Percentiles rank a stretch among this genome's conserved stretches.
These are phyloP conservation scores for Opisthocomus hoazin DNA, from an alignment of 2,113 vertebrate genomes.

Conservation along the genomic window DNA sequence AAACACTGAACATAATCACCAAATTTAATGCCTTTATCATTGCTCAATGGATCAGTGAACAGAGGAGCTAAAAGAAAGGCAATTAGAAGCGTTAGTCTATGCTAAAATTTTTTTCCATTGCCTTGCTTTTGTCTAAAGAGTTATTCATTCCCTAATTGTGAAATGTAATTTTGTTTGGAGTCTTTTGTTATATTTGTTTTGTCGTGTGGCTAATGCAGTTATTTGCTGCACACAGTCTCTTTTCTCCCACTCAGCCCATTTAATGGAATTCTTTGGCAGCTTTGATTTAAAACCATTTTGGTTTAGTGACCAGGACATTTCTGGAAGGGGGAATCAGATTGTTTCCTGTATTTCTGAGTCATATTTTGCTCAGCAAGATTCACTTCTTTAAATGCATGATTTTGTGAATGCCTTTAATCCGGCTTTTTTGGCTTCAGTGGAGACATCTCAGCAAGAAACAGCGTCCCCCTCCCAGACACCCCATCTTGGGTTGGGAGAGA, in stretches of 20 bases:
- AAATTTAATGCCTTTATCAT: slow-evolving; percentile 72
- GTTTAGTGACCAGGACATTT: slow-evolving; percentile 42
- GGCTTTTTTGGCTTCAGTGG: neutral
- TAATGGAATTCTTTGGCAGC: slow-evolving; percentile 47
- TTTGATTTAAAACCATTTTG: slow-evolving; percentile 30
- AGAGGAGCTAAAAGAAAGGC: slow-evolving; percentile 62
- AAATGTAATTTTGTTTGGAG: slow-evolving; percentile 67
- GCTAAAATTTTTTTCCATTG: slow-evolving; percentile 33
- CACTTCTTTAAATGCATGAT: neutral
- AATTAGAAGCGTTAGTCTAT: slow-evolving; percentile 52
- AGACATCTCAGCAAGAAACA: neutral
- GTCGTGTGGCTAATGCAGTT: slow-evolving; percentile 49
- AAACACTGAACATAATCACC: slow-evolving; percentile 65
- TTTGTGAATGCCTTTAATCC: neutral
- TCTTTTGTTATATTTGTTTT: slow-evolving; percentile 44
- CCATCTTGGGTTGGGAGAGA: neutral
- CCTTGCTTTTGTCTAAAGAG: slow-evolving; percentile 63
- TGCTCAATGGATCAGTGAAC: slow-evolving; percentile 67
- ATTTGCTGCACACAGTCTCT: neutral
- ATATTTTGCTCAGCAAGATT: neutral
- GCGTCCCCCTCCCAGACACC: fast-evolving
- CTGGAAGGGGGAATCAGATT: neutral
- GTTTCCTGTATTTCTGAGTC: slow-evolving; percentile 8
- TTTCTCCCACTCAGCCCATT: neutral
- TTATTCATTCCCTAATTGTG: slow-evolving; percentile 66